Evolutionary conservation across 1,140 invertebrate species (phyloP).

Genomic region (Orchestia grillus): DNA sequence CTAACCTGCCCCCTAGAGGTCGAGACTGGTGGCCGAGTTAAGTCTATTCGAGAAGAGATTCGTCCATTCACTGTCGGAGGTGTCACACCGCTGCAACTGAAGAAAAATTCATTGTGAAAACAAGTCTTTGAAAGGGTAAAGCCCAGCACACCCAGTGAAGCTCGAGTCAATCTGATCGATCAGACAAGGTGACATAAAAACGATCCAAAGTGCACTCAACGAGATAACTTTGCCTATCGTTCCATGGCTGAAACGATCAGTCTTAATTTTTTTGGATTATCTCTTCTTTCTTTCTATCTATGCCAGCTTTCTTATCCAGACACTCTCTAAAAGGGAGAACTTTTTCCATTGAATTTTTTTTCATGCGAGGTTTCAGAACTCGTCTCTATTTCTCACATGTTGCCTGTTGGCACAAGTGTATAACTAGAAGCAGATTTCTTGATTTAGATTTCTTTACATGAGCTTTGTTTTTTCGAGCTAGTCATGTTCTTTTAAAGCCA

Average conservation of each 20-base stretch:
- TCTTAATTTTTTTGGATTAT: neutral
- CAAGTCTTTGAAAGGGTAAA: neutral
- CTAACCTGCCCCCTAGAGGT: constrained; percentile 53
- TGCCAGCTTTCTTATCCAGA: neutral
- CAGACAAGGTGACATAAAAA: neutral
- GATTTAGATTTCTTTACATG: too few relatives aligned
- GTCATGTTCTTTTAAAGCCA: too few relatives aligned
- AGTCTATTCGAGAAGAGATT: constrained; percentile 66
- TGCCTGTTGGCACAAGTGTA: too few relatives aligned
- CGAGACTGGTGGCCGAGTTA: constrained; percentile 64
- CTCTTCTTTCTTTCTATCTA: neutral
- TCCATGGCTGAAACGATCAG: neutral
- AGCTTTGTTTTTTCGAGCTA: too few relatives aligned
- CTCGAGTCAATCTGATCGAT: neutral
- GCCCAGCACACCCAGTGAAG: neutral
- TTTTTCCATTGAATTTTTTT: neutral
- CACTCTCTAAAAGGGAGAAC: neutral
- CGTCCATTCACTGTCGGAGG: constrained; percentile 67
- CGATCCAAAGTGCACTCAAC: neutral
- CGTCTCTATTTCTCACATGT: too few relatives aligned
- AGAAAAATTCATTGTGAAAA: constrained; percentile 56
- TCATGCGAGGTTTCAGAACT: too few relatives aligned
- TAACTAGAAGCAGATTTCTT: too few relatives aligned
- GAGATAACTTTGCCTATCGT: neutral
- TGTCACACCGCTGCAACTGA: constrained; percentile 62